These are phyloP conservation scores for Alectura lathami DNA, from an alignment of 2,113 vertebrate genomes.

Conservation along the genomic window DNA sequence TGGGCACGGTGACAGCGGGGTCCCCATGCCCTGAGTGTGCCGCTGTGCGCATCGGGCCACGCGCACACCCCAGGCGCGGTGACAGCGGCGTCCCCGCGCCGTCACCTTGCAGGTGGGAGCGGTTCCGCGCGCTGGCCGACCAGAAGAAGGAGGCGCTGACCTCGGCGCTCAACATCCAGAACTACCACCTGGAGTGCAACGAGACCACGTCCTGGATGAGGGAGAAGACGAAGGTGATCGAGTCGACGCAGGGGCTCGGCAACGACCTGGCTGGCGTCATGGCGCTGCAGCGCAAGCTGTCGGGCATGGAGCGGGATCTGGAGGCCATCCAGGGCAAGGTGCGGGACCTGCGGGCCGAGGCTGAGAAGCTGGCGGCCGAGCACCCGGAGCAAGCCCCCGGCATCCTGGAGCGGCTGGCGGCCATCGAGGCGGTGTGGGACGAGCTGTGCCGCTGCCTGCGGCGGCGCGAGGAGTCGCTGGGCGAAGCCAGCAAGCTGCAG, in stretches of 20 bases:
- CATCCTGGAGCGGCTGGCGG: conserved; percentile 76
- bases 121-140: conserved; percentile 84
- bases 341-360: conserved; percentile 82
- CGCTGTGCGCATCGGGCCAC: too few species aligned
- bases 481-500: conserved; percentile 90
- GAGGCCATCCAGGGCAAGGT: conserved; percentile 92
- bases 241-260: conserved; percentile 90
- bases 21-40: too few species aligned
- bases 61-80: too few species aligned
- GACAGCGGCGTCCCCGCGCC: too few species aligned
- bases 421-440: conserved; percentile 87
- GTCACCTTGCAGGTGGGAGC: conserved; percentile 83
- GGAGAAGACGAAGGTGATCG: conserved; percentile 95
- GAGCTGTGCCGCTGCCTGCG: conserved; percentile 88
- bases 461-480: conserved; percentile 87
- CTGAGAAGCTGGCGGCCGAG: conserved; percentile 78
- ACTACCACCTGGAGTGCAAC: conserved; percentile 93
- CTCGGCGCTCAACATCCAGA: conserved; percentile 92
- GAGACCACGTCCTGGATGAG: conserved; percentile 94
- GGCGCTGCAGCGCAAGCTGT: conserved; percentile 91
- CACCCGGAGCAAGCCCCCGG: conserved; percentile 83
- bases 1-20: too few species aligned
- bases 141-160: conserved; percentile 88
- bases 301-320: conserved; percentile 91
- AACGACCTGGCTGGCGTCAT: conserved; percentile 91